Evolutionary conservation across 1,140 invertebrate species (phyloP), one percentile per base, ranked within the genome.

Genomic region (Procambarus clarkii): DNA sequence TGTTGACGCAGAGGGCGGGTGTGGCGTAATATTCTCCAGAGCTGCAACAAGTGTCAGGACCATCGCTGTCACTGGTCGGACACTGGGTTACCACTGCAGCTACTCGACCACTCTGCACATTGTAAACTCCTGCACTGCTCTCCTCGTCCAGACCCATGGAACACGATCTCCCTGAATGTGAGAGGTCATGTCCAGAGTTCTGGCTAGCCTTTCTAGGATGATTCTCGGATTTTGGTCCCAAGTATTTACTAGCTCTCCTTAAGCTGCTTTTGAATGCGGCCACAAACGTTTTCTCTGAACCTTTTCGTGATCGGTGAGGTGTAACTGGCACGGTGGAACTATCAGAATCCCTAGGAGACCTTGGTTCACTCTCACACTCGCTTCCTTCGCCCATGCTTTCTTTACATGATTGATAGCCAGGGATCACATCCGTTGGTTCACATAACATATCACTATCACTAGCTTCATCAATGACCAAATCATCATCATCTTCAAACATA

Each of bases 231-330:
- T 58, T 88, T 64, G 91, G 91, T 50, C 86, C 91, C 74, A 92
- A 78, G 50, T 92, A 92, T 64, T 92, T 93, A 34, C 76, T 88
- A 50, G 92, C 92, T 86, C 90, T 93, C 58, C 80, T 79, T 58
- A 93, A 92, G 54, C 92, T 92, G 76, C 86, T 93, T 77, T 93
- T 93, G 83, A 93, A 93, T 24, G 92, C 91, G 34, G 92, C 88
- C 9, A 93, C 91, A 69, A 92, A 92, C 7, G 88, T 92, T 8
- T 80, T 83, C n/a, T 90, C 88, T 15, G 79, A 83, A 21, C 78
- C 64, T 48, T 64, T 71, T 3, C 50, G 60, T 8, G 58, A 78
- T 9, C 58, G n/a, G 8, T 60, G 79, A 34, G 34, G 69, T 3
- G 64, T 11, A n/a, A n/a, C 50, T n/a, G 80, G 80, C 34, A 58